These are phyloP conservation scores for Hydrocynus forskahlii DNA, from an alignment of 2,797 vertebrate genomes.

Conservation along the genomic window DNA sequence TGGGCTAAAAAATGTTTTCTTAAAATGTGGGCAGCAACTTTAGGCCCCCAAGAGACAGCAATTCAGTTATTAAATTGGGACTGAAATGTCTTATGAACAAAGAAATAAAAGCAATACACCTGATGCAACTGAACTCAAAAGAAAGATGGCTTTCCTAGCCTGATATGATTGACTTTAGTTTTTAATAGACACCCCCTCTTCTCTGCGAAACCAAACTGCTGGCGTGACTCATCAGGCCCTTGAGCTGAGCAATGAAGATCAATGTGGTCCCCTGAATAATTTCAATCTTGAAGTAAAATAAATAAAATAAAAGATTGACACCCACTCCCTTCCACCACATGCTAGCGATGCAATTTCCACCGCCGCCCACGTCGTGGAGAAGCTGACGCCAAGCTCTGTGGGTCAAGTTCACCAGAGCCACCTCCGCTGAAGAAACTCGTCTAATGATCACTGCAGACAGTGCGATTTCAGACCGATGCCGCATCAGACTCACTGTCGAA, in stretches of 20 bases:
- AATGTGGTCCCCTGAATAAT: conserved; percentile 51
- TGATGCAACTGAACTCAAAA: background rate
- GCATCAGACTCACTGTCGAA: background rate
- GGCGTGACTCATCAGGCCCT: conserved; percentile 53
- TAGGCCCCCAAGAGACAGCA: background rate
- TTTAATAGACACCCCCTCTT: conserved; percentile 30
- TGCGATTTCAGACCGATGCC: conserved; percentile 20
- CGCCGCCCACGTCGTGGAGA: conserved; percentile 61
- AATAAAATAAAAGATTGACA: conserved; percentile 67
- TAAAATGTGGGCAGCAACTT: background rate
- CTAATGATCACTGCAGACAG: conserved; percentile 39
- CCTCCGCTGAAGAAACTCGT: conserved; percentile 49
- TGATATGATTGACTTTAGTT: conserved; percentile 34
- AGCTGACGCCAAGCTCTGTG: conserved; percentile 51
- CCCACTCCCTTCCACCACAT: conserved; percentile 69
- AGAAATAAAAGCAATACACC: background rate
- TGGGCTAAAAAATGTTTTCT: background rate
- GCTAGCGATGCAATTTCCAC: conserved; percentile 72
- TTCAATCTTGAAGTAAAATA: conserved; percentile 33
- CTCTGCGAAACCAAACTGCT: conserved; percentile 35
- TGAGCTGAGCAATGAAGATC: conserved; percentile 44
- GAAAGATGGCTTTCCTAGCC: background rate
- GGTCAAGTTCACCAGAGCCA: conserved; percentile 71
- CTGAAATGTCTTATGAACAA: background rate
- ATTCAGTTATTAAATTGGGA: background rate